Evolutionary conservation across 2,888 invertebrate species (phyloP).

Genomic region (Orthosia gracilis): DNA sequence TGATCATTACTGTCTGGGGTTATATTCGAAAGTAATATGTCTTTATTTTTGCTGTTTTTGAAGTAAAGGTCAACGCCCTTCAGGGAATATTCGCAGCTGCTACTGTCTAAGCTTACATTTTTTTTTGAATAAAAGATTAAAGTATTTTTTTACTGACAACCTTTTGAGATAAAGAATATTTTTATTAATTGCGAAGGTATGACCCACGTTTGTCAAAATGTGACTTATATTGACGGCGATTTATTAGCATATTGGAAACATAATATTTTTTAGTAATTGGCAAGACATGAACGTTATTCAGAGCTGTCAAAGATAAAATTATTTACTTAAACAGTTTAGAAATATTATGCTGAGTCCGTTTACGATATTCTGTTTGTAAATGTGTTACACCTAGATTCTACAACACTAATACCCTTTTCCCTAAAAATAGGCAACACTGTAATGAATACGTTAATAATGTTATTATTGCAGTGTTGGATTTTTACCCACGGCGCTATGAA

Average conservation of each 20-base stretch:
- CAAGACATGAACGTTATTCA: neutral
- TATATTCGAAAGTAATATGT: conserved; percentile 33
- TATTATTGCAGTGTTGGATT: too few species aligned
- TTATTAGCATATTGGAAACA: neutral
- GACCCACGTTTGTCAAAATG: neutral
- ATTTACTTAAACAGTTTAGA: neutral
- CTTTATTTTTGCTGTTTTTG: conserved; percentile 9
- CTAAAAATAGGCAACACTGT: too few species aligned
- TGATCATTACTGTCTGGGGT: conserved; percentile 54
- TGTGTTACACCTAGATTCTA: neutral
- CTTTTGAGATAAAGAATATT: neutral
- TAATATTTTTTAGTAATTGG: neutral
- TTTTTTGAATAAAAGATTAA: conserved; percentile 1
- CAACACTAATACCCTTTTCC: too few species aligned
- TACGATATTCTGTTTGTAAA: neutral
- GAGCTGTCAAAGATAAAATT: neutral
- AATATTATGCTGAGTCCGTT: neutral
- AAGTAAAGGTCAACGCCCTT: conserved; percentile 4
- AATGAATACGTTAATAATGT: too few species aligned
- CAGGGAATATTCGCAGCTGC: conserved; percentile 1
- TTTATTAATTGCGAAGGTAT: neutral
- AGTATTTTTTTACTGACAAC: neutral
- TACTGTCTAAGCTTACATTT: neutral
- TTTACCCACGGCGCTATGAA: too few species aligned
- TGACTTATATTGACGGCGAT: neutral